Conservation (phyloP, 2,113 vertebrate species). For the Oenanthe oenanthe region DNA sequence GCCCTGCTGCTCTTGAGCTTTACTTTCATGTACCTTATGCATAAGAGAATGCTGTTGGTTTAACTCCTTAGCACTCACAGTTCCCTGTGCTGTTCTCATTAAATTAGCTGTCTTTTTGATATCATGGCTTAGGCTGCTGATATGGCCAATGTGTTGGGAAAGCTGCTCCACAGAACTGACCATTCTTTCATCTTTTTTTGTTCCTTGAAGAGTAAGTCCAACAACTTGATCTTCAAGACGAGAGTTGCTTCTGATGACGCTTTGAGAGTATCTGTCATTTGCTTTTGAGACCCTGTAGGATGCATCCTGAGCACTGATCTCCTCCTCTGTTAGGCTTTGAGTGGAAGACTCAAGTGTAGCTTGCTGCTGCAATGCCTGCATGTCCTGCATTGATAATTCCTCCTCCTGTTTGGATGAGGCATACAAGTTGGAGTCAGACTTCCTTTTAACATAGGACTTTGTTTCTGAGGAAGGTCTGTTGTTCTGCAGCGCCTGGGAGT, state of each 20-base stretch:
- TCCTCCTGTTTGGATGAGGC: conserved; percentile 79
- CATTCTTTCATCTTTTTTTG: conserved; percentile 86
- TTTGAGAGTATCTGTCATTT: conserved; percentile 91
- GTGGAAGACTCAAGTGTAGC: conserved; percentile 81
- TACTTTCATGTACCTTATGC: conserved; percentile 83
- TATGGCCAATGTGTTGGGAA: conserved; percentile 80
- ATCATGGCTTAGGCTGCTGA: conserved; percentile 76
- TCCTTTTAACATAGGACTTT: conserved; percentile 86
- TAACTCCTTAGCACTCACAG: conserved; percentile 82
- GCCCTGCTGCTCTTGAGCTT: conserved; percentile 83
- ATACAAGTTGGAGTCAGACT: conserved; percentile 84
- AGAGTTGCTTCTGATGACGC: conserved; percentile 93
- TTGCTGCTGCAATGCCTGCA: conserved; percentile 87
- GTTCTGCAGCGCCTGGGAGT: conserved; percentile 86
- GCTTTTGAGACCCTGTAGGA: conserved; percentile 90
- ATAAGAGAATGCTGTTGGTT: conserved; percentile 83
- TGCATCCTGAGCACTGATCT: conserved; percentile 79
- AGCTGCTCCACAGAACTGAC: conserved; percentile 79
- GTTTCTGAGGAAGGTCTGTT: conserved; percentile 83
- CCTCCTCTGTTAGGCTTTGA: conserved; percentile 78
- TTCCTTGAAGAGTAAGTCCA: conserved; percentile 79
- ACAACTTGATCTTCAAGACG: conserved; percentile 88
- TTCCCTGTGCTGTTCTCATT: conserved; percentile 81
- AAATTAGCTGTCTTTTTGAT: conserved; percentile 82
- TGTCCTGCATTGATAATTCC: conserved; percentile 87